Evolutionary conservation across 2,888 invertebrate genomes (phyloP), one percentile per base, ranked within the genome.

Genomic region (Patella ulyssiponensis): DNA sequence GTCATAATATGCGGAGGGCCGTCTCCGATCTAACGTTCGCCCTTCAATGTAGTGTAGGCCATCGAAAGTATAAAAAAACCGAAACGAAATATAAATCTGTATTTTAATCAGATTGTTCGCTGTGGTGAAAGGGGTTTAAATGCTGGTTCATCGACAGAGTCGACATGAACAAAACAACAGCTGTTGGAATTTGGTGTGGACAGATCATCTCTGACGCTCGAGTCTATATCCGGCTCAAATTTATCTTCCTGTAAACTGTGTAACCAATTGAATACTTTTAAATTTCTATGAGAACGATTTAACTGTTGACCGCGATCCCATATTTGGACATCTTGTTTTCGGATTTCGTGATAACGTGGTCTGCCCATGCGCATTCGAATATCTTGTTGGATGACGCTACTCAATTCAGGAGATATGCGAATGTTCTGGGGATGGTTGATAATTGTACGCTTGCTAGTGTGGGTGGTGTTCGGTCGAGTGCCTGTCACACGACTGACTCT

Each of bases 241-340:
- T 86, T 83, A 17, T 84, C 86, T 77, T 96, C 96, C 89, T 96
- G 96, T 27, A 97, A 93, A 1, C 96, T 96, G 90, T 97, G 96
- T 1, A 97, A 93, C 97, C 97, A 97, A 92, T 97, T 97, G 92
- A 97, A 97, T 78, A 97, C 97, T 95, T 97, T 96, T 95, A 97
- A 96, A 92, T 97, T 97, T n/a, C 96, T 92, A 73, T 89, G 86
- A 17, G 87, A 79, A 27, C 87, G 79, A 75, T 86, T 83, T n/a
- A 89, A 78, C 14, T 69, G 20, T n/a, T 86, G 84, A 14, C 86
- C 87, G 44, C 80, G 79, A 78, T 87, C 83, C 86, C 87, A 88
- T 53, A 82, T 77, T n/a, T 82, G 80, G 53, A 90, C 64, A 76
- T 90, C 90, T 33, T 74, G 74, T 4, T 79, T 69, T 3, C 82